Evolutionary conservation across 2,113 vertebrate species (phyloP).

Genomic region (Corythornis cristatus): DNA sequence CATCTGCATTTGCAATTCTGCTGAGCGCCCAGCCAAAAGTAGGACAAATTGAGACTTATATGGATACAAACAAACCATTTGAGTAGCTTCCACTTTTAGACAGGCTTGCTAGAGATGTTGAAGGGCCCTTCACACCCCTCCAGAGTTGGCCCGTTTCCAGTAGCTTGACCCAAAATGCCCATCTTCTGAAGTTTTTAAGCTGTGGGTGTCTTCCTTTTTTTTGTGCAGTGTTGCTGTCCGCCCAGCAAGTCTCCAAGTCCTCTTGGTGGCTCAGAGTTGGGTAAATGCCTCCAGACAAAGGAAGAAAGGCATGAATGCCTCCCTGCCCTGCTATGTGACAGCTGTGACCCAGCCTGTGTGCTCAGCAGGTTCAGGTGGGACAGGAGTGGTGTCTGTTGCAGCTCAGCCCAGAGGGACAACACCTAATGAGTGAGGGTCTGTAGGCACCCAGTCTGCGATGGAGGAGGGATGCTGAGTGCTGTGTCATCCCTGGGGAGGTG

Average conservation of each 20-base stretch:
- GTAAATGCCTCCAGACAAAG: neutral
- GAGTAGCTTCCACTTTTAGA: neutral
- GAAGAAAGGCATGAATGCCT: neutral
- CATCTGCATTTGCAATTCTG: neutral
- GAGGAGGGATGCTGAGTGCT: neutral
- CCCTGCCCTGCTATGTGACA: neutral
- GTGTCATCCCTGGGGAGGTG: too few species aligned
- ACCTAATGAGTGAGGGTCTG: accelerated
- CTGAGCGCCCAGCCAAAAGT: neutral
- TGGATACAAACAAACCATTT: neutral
- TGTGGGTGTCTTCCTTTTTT: neutral
- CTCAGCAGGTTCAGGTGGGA: neutral
- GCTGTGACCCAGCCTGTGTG: neutral
- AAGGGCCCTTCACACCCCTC: neutral
- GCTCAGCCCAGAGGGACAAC: accelerated
- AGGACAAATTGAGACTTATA: neutral
- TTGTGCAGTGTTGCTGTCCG: neutral
- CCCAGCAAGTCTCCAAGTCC: neutral
- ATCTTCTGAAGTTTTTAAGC: neutral
- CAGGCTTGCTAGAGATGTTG: neutral
- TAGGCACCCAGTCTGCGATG: accelerated
- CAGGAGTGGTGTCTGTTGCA: accelerated
- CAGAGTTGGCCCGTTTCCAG: neutral
- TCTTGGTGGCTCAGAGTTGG: neutral
- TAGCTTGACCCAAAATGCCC: neutral